A percentile compares a stretch with the other conserved stretches of the same genome.
These are phyloP conservation scores for Pararge aegeria DNA, from an alignment of 1,140 invertebrate genomes.

Conservation along the genomic window DNA sequence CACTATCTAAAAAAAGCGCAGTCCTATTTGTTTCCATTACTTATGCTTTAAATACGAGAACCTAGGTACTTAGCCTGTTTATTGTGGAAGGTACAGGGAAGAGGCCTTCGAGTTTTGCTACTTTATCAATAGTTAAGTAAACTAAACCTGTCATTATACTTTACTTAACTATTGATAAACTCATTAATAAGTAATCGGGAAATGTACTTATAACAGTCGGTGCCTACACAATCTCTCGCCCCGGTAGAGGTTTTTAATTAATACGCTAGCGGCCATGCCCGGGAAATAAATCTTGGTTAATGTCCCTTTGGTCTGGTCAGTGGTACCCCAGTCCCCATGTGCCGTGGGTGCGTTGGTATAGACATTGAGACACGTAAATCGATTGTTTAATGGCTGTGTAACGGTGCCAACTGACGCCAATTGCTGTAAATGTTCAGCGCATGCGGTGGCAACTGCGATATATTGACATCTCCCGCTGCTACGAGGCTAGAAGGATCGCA, in stretches of 20 bases:
- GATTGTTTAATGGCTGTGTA: constrained; percentile 27
- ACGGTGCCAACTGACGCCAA: constrained; percentile 15
- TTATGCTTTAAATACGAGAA: no score
- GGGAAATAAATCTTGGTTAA: constrained; percentile 73
- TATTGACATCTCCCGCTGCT: constrained; percentile 20
- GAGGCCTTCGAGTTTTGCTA: no score
- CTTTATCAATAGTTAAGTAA: no score
- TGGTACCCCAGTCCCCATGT: constrained; percentile 35
- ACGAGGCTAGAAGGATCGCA: no score
- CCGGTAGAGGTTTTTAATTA: constrained; percentile 68
- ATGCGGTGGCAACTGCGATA: constrained; percentile 20
- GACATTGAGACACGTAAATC: constrained; percentile 33
- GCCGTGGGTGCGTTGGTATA: constrained; percentile 19
- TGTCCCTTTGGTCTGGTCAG: constrained; percentile 66
- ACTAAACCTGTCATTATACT: no score
- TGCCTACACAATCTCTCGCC: constrained; percentile 29
- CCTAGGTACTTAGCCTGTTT: no score
- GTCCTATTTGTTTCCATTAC: no score
- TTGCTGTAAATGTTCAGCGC: constrained; percentile 22
- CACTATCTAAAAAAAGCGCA: no score
- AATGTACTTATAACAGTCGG: constrained; percentile 16
- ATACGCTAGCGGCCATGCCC: constrained; percentile 44
- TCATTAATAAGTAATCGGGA: constrained; percentile 37
- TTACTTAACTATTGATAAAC: neutral
- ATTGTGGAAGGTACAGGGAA: no score